These are phyloP conservation scores for Hirtodrosophila alboralis DNA, from an alignment of 2,888 invertebrate genomes.

Conservation along the genomic window DNA sequence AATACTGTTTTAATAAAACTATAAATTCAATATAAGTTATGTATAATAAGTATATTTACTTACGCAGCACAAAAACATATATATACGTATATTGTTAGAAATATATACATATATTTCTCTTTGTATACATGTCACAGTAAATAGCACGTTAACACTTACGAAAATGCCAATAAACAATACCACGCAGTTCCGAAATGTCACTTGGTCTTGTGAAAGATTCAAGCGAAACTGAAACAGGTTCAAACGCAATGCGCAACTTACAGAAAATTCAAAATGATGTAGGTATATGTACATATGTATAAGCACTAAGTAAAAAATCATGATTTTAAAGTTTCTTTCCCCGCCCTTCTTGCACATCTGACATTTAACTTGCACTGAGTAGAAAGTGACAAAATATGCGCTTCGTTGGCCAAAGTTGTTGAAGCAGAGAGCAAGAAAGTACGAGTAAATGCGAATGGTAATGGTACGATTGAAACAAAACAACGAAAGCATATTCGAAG, in stretches of 20 bases:
- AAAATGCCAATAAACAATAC: slow-evolving; percentile 22
- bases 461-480: slow-evolving; percentile 12
- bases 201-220: slow-evolving; percentile 81
- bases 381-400: slow-evolving; percentile 66
- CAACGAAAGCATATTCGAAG: slow-evolving; percentile 16
- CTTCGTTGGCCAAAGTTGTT: slow-evolving; percentile 39
- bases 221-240: slow-evolving; percentile 74
- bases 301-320: slow-evolving; percentile 31
- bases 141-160: not conserved
- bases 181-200: slow-evolving; percentile 52
- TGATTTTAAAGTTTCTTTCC: slow-evolving; percentile 13
- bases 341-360: not conserved
- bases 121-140: slow-evolving; percentile 24
- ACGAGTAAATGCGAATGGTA: slow-evolving; percentile 18
- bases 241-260: slow-evolving; percentile 25
- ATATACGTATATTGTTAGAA: too few relatives aligned
- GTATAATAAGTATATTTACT: too few relatives aligned
- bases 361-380: slow-evolving; percentile 46
- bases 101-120: too few relatives aligned
- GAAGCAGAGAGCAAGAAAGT: slow-evolving; percentile 4
- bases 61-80: too few relatives aligned
- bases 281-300: not conserved
- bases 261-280: slow-evolving; percentile 18
- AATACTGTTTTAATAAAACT: too few relatives aligned
- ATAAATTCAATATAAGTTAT: too few relatives aligned